A percentile compares a stretch with the other conserved stretches of the same genome.
phyloP scores from a whole-genome alignment of 1,140 invertebrate species.

The Gonatopus flavifemur region DNA sequence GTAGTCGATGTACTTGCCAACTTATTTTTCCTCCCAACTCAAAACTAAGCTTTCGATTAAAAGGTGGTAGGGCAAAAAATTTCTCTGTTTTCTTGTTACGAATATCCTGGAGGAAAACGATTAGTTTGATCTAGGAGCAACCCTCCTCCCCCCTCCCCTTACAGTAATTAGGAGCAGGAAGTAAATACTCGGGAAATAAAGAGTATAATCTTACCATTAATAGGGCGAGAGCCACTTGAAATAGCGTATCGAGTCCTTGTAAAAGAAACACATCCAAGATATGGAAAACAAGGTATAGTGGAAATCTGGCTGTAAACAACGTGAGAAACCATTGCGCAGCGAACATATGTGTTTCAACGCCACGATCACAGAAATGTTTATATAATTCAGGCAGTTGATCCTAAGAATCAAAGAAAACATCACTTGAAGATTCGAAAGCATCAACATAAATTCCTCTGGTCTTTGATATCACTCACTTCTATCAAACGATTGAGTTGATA shows the following conservation, averaged over 20 bases:
- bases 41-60: too few relatives aligned
- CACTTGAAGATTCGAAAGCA: conserved; percentile 15
- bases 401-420: conserved; percentile 56
- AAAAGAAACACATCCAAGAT: conserved; percentile 95
- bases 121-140: too few relatives aligned
- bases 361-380: conserved; percentile 87
- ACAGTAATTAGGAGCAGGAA: neutral
- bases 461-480: conserved; percentile 65
- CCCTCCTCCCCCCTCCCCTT: neutral
- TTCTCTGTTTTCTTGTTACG: too few relatives aligned
- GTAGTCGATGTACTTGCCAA: too few relatives aligned
- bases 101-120: too few relatives aligned
- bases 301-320: conserved; percentile 97
- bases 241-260: conserved; percentile 91
- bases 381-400: conserved; percentile 90
- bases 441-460: neutral
- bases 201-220: conserved; percentile 72
- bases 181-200: neutral
- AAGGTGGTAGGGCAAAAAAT: too few relatives aligned
- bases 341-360: conserved; percentile 98
- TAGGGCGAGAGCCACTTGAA: conserved; percentile 93
- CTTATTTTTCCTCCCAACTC: too few relatives aligned
- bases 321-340: conserved; percentile 99
- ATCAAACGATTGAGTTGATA: conserved; percentile 96
- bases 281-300: conserved; percentile 95